Base-by-base conservation (phyloP, 2,888 invertebrate species). In the Morinoia aosen region DNA sequence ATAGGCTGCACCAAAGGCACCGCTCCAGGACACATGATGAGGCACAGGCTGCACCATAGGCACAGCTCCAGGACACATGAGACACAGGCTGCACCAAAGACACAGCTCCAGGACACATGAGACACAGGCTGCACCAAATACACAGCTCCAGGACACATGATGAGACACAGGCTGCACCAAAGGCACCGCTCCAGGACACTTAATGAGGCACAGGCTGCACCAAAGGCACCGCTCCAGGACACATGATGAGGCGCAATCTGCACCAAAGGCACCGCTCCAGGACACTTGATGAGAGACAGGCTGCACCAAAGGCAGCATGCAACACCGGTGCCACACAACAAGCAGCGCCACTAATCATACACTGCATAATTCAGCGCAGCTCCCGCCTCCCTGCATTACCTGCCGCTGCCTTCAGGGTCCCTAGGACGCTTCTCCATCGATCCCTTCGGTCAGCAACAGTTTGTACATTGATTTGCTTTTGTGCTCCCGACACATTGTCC, bases 381-480 rank as follows among this genome's bases (percentile, higher is more conserved):
- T 76, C 8, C 76, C 8, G 25, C 76, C 48, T 48, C 48, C 10
- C 76, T 33, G 25, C 76, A 76, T 76, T 25, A 76, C 76, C 25
- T 76, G 33, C 76, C 25, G 76, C 8, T 0, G 25, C 76, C 76
- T 76, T 76, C 14, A 8, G 7, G 76, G 76, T 25, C 76, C 25
- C 33, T 76, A 76, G 76, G 76, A 76, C 76, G 33, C 76, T 33
- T 76, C 76, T 76, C 25, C 76, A 76, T 76, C 76, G 76, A 76
- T 76, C 76, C 76, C 2, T 25, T 33, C 19, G 33, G 76, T 76
- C 76, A 76, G 76, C 76, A 76, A 76, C 76, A 76, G 76, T 76
- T 76, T 76, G 76, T 76, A 76, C 76, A 76, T 76, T 76, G 76
- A 76, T 76, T 76, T 76, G 76, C 76, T 76, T 76, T 76, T 76